phyloP scores from a whole-genome alignment of 2,888 invertebrate species.

The Agrotis clavis region DNA sequence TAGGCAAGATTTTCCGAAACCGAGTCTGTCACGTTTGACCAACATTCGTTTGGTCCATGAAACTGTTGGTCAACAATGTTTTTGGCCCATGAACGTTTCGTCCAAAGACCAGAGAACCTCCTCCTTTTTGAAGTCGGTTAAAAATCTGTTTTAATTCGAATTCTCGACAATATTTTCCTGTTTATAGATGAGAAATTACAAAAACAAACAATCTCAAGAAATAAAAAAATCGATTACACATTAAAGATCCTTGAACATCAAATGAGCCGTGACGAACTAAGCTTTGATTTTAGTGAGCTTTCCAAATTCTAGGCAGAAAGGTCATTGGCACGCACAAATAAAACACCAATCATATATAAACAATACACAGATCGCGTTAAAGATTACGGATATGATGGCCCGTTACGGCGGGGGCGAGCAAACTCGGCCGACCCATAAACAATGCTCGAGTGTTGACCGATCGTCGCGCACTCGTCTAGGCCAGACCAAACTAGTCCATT shows the following conservation, averaged over 20 bases:
- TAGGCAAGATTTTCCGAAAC: neutral
- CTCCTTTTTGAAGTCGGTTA: no score
- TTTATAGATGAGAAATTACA: neutral
- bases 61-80: no score
- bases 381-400: conserved; percentile 63
- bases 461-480: conserved; percentile 41
- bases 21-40: no score
- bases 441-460: conserved; percentile 63
- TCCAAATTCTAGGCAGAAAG: conserved; percentile 52
- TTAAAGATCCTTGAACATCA: conserved; percentile 35
- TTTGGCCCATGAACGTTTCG: no score
- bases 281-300: conserved; percentile 50
- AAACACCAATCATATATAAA: conserved; percentile 61
- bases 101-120: no score
- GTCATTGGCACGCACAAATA: conserved; percentile 59
- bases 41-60: no score
- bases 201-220: conserved; percentile 17
- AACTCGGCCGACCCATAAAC: conserved; percentile 72
- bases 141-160: neutral
- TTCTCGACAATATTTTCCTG: neutral
- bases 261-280: conserved; percentile 51
- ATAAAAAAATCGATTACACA: conserved; percentile 11
- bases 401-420: conserved; percentile 75
- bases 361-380: conserved; percentile 63
- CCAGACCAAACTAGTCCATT: conserved; percentile 16